Evolutionary conservation across 2,888 invertebrate species (phyloP).

Genomic region (Nomada hirtipes): DNA sequence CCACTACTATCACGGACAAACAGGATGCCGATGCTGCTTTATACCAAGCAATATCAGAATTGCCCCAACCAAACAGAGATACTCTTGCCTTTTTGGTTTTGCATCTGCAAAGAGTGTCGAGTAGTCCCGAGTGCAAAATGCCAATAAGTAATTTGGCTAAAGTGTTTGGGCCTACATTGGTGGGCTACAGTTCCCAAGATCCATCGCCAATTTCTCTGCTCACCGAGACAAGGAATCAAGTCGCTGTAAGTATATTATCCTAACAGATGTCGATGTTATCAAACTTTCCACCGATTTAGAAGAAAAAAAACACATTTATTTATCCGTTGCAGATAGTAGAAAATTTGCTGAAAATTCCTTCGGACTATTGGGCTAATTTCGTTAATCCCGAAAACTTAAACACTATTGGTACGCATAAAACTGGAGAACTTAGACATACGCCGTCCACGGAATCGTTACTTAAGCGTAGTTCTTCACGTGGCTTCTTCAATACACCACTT

Average conservation of each 20-base stretch:
- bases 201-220: slow-evolving; percentile 90
- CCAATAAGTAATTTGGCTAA: slow-evolving; percentile 94
- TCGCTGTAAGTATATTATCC: slow-evolving; percentile 85
- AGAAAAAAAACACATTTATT: neutral
- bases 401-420: slow-evolving; percentile 78
- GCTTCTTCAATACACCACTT: slow-evolving; percentile 81
- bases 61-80: slow-evolving; percentile 97
- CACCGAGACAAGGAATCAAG: slow-evolving; percentile 91
- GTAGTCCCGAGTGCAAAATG: slow-evolving; percentile 95
- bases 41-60: slow-evolving; percentile 91
- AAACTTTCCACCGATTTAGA: no score
- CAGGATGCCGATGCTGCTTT: slow-evolving; percentile 88
- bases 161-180: slow-evolving; percentile 97
- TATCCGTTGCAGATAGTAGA: slow-evolving; percentile 87
- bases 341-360: slow-evolving; percentile 88
- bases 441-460: slow-evolving; percentile 82
- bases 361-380: slow-evolving; percentile 91
- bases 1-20: slow-evolving; percentile 86
- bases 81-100: slow-evolving; percentile 96
- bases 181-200: slow-evolving; percentile 93
- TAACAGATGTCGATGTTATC: neutral
- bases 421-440: slow-evolving; percentile 79
- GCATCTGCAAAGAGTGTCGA: slow-evolving; percentile 95
- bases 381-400: slow-evolving; percentile 85
- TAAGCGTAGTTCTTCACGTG: slow-evolving; percentile 81